These are phyloP conservation scores for Noctua comes DNA, from an alignment of 2,888 invertebrate genomes.

Conservation along the genomic window DNA sequence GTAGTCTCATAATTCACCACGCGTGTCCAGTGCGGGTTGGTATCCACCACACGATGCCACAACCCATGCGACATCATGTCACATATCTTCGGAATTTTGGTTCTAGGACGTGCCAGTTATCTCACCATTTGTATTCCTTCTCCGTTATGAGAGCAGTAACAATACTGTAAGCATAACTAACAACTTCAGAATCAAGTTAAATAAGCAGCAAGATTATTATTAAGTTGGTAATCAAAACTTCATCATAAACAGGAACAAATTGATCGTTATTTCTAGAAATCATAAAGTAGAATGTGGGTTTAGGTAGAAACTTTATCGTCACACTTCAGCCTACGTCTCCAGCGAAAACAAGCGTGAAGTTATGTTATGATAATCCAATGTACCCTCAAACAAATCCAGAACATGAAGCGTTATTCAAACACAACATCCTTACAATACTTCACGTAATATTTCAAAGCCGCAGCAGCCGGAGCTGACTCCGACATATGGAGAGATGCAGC, in stretches of 20 bases:
- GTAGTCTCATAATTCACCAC: background rate
- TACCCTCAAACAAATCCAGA: conserved; percentile 18
- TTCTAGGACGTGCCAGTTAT: background rate
- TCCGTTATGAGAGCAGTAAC: background rate
- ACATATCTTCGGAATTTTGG: background rate
- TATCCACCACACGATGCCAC: too few species aligned
- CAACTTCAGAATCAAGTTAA: background rate
- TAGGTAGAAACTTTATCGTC: background rate
- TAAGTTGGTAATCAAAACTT: background rate
- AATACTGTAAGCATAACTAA: background rate
- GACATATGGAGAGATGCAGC: conserved; percentile 54
- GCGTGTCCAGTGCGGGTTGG: background rate
- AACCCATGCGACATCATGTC: background rate
- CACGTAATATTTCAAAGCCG: conserved; percentile 41
- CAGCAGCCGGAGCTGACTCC: conserved; percentile 39
- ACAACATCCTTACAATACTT: conserved; percentile 37
- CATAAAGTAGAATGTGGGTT: background rate
- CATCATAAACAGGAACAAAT: background rate
- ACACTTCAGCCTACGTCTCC: background rate
- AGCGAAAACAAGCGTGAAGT: background rate
- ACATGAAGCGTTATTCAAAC: conserved; percentile 34
- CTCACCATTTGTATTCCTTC: background rate
- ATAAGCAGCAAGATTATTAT: background rate
- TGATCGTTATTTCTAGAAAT: background rate
- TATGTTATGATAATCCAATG: conserved; percentile 5